Evolutionary conservation across 2,797 vertebrate species (phyloP).

Genomic region (Dendrocincla fuliginosa): DNA sequence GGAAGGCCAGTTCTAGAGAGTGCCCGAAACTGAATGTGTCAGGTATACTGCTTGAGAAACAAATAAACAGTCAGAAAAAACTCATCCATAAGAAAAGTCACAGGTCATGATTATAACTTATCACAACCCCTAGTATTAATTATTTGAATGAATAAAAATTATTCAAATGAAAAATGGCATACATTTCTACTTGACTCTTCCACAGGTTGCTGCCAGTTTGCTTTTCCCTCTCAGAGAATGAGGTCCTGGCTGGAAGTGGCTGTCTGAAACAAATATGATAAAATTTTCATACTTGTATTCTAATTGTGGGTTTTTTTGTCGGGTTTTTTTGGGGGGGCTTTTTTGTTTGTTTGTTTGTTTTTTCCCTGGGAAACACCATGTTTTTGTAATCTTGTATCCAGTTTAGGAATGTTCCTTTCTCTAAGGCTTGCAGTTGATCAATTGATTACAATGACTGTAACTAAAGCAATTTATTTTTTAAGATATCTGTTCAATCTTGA

Average conservation of each 20-base stretch:
- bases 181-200: background rate
- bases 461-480: background rate
- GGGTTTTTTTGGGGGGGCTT: no score
- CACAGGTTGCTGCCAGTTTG: background rate
- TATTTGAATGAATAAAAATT: background rate
- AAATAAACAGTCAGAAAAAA: background rate
- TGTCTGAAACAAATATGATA: background rate
- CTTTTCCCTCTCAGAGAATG: background rate
- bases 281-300: background rate
- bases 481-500: background rate
- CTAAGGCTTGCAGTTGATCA: background rate
- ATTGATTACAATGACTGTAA: conserved; percentile 3
- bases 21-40: background rate
- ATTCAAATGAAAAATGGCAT: background rate
- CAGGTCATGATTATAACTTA: background rate
- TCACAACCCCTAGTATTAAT: accelerated
- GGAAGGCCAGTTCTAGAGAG: background rate
- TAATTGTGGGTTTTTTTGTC: no score
- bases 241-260: accelerated
- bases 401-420: background rate
- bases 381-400: background rate
- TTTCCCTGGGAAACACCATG: background rate
- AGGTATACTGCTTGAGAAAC: background rate
- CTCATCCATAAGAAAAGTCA: background rate
- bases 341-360: background rate